Conservation (phyloP, 1,140 invertebrate species). For the Rhizoglyphus robini region DNA sequence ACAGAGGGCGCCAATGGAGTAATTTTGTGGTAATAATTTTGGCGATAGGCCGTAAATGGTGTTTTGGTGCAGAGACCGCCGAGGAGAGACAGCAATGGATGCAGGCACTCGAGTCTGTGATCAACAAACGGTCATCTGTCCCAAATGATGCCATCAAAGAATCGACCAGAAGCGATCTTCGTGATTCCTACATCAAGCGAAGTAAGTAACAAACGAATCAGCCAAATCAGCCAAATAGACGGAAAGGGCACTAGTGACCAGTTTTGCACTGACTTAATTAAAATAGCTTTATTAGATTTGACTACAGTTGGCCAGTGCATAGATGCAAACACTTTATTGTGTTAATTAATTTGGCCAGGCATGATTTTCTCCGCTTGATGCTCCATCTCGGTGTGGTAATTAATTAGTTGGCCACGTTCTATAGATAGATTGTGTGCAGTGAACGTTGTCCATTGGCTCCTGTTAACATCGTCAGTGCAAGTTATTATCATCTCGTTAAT, state of each 20-base stretch:
- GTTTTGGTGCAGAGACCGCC: slow-evolving; percentile 61
- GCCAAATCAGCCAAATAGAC: neutral
- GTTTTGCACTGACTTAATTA: neutral
- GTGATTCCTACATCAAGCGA: slow-evolving; percentile 20
- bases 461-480: no score
- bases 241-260: no score
- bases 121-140: slow-evolving; percentile 17
- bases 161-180: slow-evolving; percentile 15
- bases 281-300: neutral
- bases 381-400: neutral
- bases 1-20: neutral
- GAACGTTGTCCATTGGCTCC: neutral
- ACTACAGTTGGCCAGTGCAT: neutral
- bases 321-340: neutral
- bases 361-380: no score
- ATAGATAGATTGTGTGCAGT: neutral
- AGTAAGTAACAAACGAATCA: neutral
- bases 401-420: neutral
- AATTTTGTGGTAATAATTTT: neutral
- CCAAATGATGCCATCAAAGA: slow-evolving; percentile 23
- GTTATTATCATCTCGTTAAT: neutral
- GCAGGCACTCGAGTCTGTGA: slow-evolving; percentile 44
- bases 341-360: neutral
- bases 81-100: slow-evolving; percentile 68
- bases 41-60: slow-evolving; percentile 49